Percentiles rank a stretch among this genome's conserved stretches.
These are phyloP conservation scores for Drosophila paulistorum DNA, from an alignment of 1,140 invertebrate species.

Conservation along the genomic window DNA sequence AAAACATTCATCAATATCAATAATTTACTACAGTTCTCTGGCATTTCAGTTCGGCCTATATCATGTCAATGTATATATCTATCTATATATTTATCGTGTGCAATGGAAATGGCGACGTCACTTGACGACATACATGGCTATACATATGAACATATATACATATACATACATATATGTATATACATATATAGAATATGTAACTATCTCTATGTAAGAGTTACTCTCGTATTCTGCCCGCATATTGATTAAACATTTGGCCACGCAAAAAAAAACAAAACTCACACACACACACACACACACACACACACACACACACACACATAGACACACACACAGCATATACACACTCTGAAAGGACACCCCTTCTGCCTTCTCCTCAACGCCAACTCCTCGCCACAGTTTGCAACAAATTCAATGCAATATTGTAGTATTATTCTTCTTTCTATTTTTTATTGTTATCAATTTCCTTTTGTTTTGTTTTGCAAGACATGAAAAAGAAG, in stretches of 20 bases:
- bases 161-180: not conserved
- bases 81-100: not conserved
- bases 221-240: slow-evolving; percentile 53
- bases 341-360: not conserved
- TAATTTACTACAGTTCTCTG: not conserved
- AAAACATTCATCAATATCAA: slow-evolving; percentile 4
- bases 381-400: not conserved
- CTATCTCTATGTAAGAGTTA: slow-evolving; percentile 3
- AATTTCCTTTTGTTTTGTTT: slow-evolving; percentile 11
- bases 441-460: not conserved
- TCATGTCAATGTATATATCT: slow-evolving; percentile 6
- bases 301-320: slow-evolving; percentile 18
- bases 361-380: not conserved
- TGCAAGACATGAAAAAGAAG: not conserved
- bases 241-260: slow-evolving; percentile 79
- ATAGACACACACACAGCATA: slow-evolving; percentile 19
- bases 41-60: slow-evolving; percentile 1
- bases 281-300: slow-evolving; percentile 22
- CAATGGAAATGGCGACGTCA: not conserved
- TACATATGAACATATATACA: not conserved
- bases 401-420: slow-evolving; percentile 27
- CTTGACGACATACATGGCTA: not conserved
- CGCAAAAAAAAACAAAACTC: slow-evolving; percentile 52
- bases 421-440: slow-evolving; percentile 10
- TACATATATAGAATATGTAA: not conserved